phyloP scores from a whole-genome alignment of 2,113 vertebrate genomes.

The Camelus bactrianus region DNA sequence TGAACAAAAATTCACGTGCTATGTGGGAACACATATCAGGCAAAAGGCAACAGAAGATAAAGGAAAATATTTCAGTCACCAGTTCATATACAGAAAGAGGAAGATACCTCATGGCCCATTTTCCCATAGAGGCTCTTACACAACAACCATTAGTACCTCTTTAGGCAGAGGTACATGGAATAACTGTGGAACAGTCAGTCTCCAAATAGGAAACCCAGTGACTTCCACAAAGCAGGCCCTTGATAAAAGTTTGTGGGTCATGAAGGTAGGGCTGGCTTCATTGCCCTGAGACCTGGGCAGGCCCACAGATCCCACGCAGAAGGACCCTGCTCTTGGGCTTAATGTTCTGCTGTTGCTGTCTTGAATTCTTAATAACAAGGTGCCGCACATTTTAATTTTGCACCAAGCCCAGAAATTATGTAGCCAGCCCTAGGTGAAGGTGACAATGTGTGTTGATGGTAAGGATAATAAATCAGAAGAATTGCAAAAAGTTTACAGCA shows the following conservation, averaged over 20 bases:
- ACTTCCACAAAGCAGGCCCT: not conserved
- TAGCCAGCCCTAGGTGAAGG: not conserved
- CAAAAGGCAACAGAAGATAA: not conserved
- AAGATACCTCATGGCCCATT: slow-evolving; percentile 52
- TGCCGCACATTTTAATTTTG: slow-evolving; percentile 1
- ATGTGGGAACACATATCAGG: not conserved
- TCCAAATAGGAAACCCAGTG: not conserved
- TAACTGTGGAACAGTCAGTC: not conserved
- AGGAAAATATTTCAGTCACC: slow-evolving; percentile 13
- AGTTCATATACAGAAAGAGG: not conserved
- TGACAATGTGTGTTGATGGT: not conserved
- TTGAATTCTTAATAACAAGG: not conserved
- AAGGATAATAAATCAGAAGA: slow-evolving; percentile 16
- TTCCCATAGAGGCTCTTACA: slow-evolving; percentile 58
- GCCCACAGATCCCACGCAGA: not conserved
- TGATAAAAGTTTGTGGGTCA: not conserved
- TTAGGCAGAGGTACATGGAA: not conserved
- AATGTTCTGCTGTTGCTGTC: not conserved
- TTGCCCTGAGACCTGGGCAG: not conserved
- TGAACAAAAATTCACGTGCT: not conserved
- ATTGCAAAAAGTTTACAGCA: slow-evolving; percentile 26
- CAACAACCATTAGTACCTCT: slow-evolving; percentile 10
- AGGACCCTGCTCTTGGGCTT: not conserved
- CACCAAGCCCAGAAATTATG: not conserved
- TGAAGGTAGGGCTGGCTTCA: not conserved